Evolutionary conservation across 2,113 vertebrate species (phyloP), one percentile per base, ranked within the genome.

Genomic region (Sterrhoptilus dennistouni): DNA sequence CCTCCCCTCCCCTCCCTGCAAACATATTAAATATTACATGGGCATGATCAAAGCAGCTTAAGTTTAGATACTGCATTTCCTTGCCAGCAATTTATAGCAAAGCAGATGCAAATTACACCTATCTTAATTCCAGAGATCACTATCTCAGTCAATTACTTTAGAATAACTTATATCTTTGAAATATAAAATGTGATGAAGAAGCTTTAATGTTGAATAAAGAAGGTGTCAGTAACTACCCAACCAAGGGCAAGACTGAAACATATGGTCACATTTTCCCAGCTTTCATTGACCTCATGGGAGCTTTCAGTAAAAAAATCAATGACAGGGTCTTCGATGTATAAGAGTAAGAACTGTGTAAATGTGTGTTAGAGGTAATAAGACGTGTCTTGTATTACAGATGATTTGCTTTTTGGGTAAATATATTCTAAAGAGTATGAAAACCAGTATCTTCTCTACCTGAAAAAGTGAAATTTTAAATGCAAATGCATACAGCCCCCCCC

Each of bases 21-120:
- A 94, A 25, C 13, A 14, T 60, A 54, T 90, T 78, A 92, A 95
- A 81, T 74, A 36, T 25, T 76, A 33, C 5, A 35, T 2, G 2
- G 36, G 42, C 29, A 81, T 90, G 71, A 89, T 69, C 72, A 78
- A 94, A 97, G 71, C 77, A 96, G 63, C 63, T 92, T 69, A 19
- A 92, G 45, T 92, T 86, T 93, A 79, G 82, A 79, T 95, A 60
- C 57, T 87, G 52, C 78, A 60, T 88, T 96, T 95, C 54, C 74
- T 85, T 96, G 84, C 92, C 87, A 96, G 40, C 86, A 91, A 85
- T 96, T 97, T 94, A 97, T 59, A 90, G 66, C 61, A 94, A 94
- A 96, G 75, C 95, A 97, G 93, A 96, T 97, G 76, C 93, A 97
- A 92, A 97, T 97, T 82, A 89, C 86, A 93, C 86, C 52, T 93